Percentiles rank a stretch among this genome's conserved stretches.
Conservation (phyloP, 2,888 invertebrate genomes). For the Mycalesis mineus region DNA sequence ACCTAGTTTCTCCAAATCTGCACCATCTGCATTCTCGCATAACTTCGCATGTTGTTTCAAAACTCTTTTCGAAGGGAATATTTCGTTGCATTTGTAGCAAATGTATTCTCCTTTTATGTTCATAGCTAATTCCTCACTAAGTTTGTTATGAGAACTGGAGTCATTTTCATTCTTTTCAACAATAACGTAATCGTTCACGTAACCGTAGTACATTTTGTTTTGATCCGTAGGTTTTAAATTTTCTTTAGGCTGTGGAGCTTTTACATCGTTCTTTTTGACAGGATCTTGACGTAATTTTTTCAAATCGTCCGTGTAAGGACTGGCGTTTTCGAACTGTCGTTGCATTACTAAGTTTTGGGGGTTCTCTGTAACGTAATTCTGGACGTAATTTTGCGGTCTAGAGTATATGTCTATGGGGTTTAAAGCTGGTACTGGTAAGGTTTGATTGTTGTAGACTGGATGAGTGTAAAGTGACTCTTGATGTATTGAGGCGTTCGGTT, state of each 20-base stretch:
- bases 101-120: constrained; percentile 64
- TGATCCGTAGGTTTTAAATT: constrained; percentile 59
- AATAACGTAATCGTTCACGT: constrained; percentile 33
- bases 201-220: constrained; percentile 55
- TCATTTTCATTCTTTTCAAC: constrained; percentile 44
- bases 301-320: constrained; percentile 51
- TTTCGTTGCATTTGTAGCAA: constrained; percentile 62
- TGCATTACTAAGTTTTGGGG: constrained; percentile 67
- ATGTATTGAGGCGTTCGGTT: constrained; percentile 39
- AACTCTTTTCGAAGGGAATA: constrained; percentile 59
- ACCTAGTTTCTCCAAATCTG: constrained; percentile 49
- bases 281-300: constrained; percentile 52
- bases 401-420: constrained; percentile 48
- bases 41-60: constrained; percentile 61
- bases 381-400: constrained; percentile 51
- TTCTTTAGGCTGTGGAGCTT: constrained; percentile 60
- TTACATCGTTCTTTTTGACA: constrained; percentile 38
- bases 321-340: constrained; percentile 55
- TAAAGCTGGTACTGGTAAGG: constrained; percentile 37
- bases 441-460: constrained; percentile 49
- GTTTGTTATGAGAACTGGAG: constrained; percentile 41
- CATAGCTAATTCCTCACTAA: constrained; percentile 49
- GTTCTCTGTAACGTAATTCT: constrained; percentile 52
- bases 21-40: constrained; percentile 43
- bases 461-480: constrained; percentile 49